Evolutionary conservation across 2,888 invertebrate genomes (phyloP), one percentile per base, ranked within the genome.

Genomic region (Caenorhabditis sinica): DNA sequence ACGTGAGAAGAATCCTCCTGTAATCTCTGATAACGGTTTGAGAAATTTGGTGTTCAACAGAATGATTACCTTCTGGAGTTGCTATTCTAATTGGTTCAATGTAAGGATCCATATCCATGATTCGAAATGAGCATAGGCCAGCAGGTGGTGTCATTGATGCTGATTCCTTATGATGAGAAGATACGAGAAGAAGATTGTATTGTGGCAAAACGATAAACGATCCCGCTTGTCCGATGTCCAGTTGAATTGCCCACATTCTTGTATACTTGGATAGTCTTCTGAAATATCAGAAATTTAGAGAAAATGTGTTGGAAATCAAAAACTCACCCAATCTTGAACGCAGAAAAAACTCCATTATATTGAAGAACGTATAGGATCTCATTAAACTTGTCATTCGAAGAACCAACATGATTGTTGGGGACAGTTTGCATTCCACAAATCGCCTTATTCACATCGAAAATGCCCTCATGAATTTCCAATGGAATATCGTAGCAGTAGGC

Each of bases 401-500:
- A 72, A 9, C n/a, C 53, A 8, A 75, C 66, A 45, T 72, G 33
- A 56, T 83, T n/a, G n/a, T n/a, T 85, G 13, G 80, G 68, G 23
- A 83, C 36, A 6, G 87, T 87, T 36, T 87, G 83, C 80, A 88
- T 80, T 33, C 82, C 80, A 56, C 83, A 86, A 65, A 88, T 79
- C 13, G 87, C 86, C 2, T 74, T 43, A 61, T 81, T 80, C 58
- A 86, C 71, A 74, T 88, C 83, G n/a, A 87, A 73, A 36, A 80
- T 86, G 8, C 81, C 79, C 8, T 75, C 77, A 13, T 82, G 74
- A 1, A 49, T 33, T 66, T 86, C 86, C 25, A 87, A 45, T 33
- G 85, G 83, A 76, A 89, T 89, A 49, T 88, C 88, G 66, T 89
- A 89, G 53, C 86, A 88, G 74, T 87, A 89, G 20, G 84, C 87